Base-by-base conservation (phyloP, 2,888 invertebrate species). In the Leucophora obtusa region DNA sequence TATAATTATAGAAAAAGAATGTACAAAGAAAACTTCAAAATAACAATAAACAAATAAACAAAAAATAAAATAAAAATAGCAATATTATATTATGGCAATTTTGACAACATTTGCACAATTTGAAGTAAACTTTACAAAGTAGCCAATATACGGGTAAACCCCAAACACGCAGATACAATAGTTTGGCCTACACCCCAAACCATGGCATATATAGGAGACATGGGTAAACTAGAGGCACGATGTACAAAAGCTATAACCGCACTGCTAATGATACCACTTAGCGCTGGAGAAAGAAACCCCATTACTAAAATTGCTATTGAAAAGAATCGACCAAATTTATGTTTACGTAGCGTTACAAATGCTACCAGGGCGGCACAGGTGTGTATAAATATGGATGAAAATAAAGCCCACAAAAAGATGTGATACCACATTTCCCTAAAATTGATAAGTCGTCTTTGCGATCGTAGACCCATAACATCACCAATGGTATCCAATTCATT, bases 371-470 rank as follows among this genome's bases (percentile, higher is more conserved):
- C 96, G 74, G 98, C 98, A 89, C 97, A 95, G 68, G 94, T 95
- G 91, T 98, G 98, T 84, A 98, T 96, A 89, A 98, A 94, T 87
- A 98, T 93, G 65, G 98, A 98, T 14, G 98, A 98, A 90, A 97
- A 96, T 87, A 98, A 92, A 79, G 97, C 96, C 97, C 98, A 98
- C 87, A 98, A 92, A 91, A 98, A 98, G 89, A 98, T 95, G 89
- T 97, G 96, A 91, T 97, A 98, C 98, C 98, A 98, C 96, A 98
- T 98, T 91, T 97, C 97, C 92, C 94, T 92, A 92, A 96, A 94
- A 79, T 93, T 94, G 89, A 93, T 93, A 84, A 94, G 91, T 74
- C 93, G 93, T 86, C 93, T 93, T 83, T 92, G 92, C 80, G 94
- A 92, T 82, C 93, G 93, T 84, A 94, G 90, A 84, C 93, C 93